phyloP scores from a whole-genome alignment of 1,140 invertebrate genomes.

The Hermetia illucens region DNA sequence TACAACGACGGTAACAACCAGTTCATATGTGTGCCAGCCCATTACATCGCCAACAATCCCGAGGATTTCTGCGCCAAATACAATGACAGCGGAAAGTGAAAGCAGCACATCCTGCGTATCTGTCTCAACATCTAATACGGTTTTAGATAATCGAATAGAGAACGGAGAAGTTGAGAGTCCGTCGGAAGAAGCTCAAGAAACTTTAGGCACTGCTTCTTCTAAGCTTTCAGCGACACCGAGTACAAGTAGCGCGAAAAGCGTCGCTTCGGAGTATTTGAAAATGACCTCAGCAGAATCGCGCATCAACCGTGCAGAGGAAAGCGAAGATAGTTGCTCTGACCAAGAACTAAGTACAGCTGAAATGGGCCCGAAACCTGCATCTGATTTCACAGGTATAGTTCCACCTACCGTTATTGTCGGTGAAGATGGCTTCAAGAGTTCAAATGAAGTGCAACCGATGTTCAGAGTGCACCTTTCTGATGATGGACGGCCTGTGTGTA shows the following conservation, averaged over 20 bases:
- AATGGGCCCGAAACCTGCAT: constrained; percentile 10
- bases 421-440: constrained; percentile 25
- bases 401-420: constrained; percentile 18
- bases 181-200: no score
- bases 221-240: constrained; percentile 12
- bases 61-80: no score
- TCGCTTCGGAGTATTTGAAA: constrained; percentile 45
- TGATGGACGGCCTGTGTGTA: constrained; percentile 70
- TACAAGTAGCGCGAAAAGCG: constrained; percentile 40
- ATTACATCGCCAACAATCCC: no score
- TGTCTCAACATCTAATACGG: no score
- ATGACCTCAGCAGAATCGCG: constrained; percentile 34
- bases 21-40: no score
- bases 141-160: no score
- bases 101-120: no score
- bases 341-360: constrained; percentile 7
- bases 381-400: constrained; percentile 22
- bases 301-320: constrained; percentile 2
- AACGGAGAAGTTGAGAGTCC: no score
- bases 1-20: no score
- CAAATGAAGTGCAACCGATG: constrained; percentile 9
- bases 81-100: no score
- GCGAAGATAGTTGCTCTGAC: neutral
- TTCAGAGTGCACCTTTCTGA: constrained; percentile 29
- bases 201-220: no score